Base-by-base conservation (phyloP, 2,113 vertebrate genomes). In the Catharus bicknelli region DNA sequence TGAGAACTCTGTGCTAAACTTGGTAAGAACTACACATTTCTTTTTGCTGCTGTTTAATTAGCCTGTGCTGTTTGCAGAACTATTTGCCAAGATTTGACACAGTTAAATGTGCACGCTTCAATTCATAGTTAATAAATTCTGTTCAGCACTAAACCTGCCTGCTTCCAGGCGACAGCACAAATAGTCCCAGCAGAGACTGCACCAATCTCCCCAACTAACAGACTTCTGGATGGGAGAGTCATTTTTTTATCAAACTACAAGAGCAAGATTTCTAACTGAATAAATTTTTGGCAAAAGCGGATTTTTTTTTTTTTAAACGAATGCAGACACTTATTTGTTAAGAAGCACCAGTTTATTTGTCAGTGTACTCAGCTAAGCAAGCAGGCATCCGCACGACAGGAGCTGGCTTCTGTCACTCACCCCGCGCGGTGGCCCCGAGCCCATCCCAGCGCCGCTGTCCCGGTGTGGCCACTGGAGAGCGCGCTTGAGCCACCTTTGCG, bases 381-480 rank as follows among this genome's bases (percentile, higher is more conserved):
- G 83, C 32, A 38, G 47, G 16, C 25, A 55, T 12, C 16, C 20
- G 7, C 27, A 14, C 34, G 47, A 16, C 48, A 48, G 9, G 3
- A 20, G 69, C 1, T 30, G 53, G 23, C 40, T 67, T 4, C 82
- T 5, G 58, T 7, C 69, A 4, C 61, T 15, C 34, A 8, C 0
- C 6, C 50, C 15, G 22, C 2, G 67, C 42, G 5, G 63, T 0
- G 40, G 16, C 34, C 21, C 40, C 3, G n/a, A n/a, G 34, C 38
- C 3, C 59, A 1, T 9, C 15, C 47, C 63, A 12, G 50, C 20
- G 5, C 1, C 15, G n/a, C 25, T 32, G 61, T 4, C 36, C 6
- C 27, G 1, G 3, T 2, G 70, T 9, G 12, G 62, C 93, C 96
- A 69, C 89, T 10, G 88, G 96, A 92, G 95, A 29, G 96, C 45